A percentile compares a stretch with the other conserved stretches of the same genome.
Conservation (phyloP, 2,797 vertebrate species). For the Carcharodon carcharias region DNA sequence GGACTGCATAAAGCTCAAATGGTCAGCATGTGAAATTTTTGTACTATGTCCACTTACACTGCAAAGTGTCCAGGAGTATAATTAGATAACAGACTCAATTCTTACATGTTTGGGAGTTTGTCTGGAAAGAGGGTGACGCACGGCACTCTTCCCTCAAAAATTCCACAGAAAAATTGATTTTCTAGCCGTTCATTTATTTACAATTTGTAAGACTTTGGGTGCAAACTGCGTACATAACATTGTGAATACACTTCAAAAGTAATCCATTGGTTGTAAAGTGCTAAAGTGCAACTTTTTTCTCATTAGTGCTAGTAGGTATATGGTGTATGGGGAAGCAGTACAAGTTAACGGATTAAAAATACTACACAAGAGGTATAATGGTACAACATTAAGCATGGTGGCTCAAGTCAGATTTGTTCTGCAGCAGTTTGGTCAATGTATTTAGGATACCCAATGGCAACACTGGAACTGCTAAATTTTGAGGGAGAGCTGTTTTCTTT, state of each 20-base stretch:
- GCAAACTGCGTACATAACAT: not conserved
- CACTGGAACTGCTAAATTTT: not conserved
- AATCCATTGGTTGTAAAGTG: not conserved
- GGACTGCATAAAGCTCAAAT: not conserved
- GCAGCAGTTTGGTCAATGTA: not conserved
- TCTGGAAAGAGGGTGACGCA: not conserved
- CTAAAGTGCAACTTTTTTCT: not conserved
- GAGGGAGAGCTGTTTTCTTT: not conserved
- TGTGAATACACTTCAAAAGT: not conserved
- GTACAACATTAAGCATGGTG: not conserved
- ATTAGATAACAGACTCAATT: not conserved
- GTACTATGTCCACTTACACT: conserved; percentile 2
- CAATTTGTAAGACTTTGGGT: not conserved
- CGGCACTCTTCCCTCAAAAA: not conserved
- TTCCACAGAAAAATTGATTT: not conserved
- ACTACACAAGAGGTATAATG: not conserved
- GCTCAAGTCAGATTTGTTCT: not conserved
- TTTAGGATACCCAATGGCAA: not conserved
- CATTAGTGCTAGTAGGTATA: not conserved
- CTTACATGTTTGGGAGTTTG: not conserved
- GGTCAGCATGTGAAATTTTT: not conserved
- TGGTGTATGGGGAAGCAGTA: not conserved
- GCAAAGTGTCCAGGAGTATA: not conserved
- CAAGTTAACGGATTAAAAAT: not conserved
- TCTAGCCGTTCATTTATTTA: not conserved